Evolutionary conservation across 2,797 vertebrate species (phyloP).

Genomic region (Lacerta agilis): DNA sequence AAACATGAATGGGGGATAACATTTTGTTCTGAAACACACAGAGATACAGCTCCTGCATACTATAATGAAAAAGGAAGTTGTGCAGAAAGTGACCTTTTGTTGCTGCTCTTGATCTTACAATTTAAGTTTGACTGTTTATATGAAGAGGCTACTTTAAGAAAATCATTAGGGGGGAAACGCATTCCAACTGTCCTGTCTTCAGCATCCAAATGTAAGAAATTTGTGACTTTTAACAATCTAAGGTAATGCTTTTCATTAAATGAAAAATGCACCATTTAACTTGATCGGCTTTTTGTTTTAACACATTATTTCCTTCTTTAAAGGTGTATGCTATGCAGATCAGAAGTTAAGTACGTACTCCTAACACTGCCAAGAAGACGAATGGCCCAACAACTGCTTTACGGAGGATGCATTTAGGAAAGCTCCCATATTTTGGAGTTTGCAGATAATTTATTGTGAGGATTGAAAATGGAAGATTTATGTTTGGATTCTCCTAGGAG

Average conservation of each 20-base stretch:
- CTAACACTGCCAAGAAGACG: slow-evolving; percentile 9
- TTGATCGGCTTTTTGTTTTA: neutral
- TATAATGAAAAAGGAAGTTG: neutral
- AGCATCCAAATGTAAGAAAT: neutral
- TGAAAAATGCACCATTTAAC: neutral
- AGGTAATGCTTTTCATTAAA: slow-evolving; percentile 1
- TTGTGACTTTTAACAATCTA: neutral
- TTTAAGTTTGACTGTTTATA: neutral
- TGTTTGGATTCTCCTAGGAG: slow-evolving; percentile 19
- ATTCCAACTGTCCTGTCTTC: neutral
- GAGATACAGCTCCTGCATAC: rapidly evolving
- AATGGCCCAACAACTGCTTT: neutral
- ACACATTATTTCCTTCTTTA: neutral
- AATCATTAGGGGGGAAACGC: neutral
- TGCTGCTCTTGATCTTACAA: neutral
- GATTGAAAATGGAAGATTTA: slow-evolving; percentile 14
- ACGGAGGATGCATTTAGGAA: neutral
- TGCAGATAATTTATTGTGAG: slow-evolving; percentile 1
- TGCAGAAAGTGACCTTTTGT: neutral
- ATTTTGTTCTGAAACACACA: neutral
- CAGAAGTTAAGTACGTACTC: neutral
- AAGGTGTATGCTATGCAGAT: neutral
- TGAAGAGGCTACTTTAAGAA: neutral
- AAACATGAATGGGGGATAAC: neutral
- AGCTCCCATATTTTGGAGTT: neutral